A percentile compares a stretch with the other conserved stretches of the same genome.
Evolutionary conservation across 1,140 invertebrate genomes (phyloP).

Genomic region (Limonius californicus): DNA sequence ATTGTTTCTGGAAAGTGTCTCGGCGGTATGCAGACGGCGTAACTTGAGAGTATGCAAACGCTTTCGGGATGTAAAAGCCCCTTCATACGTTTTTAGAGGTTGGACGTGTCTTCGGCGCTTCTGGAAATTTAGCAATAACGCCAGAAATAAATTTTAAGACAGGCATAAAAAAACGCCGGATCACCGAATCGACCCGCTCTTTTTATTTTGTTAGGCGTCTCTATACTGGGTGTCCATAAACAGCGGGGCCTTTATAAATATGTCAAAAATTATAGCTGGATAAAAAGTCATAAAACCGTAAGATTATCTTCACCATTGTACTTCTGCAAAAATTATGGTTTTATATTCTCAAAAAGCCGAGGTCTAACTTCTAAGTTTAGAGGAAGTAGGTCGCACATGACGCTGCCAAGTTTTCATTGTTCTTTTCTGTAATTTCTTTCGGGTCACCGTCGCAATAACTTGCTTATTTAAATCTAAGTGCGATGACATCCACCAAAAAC

Average conservation of each 20-base stretch:
- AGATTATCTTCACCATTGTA: neutral
- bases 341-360: too few relatives aligned
- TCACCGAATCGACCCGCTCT: neutral
- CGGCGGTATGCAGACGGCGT: neutral
- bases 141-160: neutral
- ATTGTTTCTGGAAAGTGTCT: slow-evolving; percentile 2
- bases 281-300: neutral
- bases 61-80: slow-evolving; percentile 1
- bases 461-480: too few relatives aligned
- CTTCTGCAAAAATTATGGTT: too few relatives aligned
- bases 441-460: too few relatives aligned
- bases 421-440: too few relatives aligned
- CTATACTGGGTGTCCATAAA: neutral
- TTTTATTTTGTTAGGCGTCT: neutral
- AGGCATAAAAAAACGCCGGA: neutral
- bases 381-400: too few relatives aligned
- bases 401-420: too few relatives aligned
- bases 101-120: neutral
- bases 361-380: too few relatives aligned
- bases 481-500: too few relatives aligned
- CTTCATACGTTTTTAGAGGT: slow-evolving; percentile 9
- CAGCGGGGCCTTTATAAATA: neutral
- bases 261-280: neutral
- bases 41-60: slow-evolving; percentile 1
- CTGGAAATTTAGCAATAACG: neutral